phyloP scores from a whole-genome alignment of 2,113 vertebrate species.

The Xenopus borealis region DNA sequence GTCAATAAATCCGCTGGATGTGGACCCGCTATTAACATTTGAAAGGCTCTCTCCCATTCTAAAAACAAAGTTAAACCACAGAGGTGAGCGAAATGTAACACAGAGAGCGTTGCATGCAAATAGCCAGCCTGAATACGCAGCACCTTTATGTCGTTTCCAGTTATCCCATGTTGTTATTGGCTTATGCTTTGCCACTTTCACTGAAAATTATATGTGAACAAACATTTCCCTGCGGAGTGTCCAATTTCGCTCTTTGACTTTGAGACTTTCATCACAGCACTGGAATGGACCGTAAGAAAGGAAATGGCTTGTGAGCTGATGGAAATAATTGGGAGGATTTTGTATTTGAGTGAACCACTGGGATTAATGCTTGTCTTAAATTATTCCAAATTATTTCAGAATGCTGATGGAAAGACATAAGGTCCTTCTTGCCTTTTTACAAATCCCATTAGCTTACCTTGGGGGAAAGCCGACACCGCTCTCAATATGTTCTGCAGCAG shows the following conservation, averaged over 20 bases:
- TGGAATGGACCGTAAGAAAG: slow-evolving; percentile 3
- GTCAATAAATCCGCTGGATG: no score
- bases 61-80: no score
- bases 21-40: no score
- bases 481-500: neutral
- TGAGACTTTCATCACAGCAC: slow-evolving; percentile 20
- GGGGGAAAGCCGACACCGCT: slow-evolving; percentile 29
- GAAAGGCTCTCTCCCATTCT: no score
- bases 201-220: slow-evolving; percentile 33
- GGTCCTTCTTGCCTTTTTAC: neutral
- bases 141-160: slow-evolving; percentile 15
- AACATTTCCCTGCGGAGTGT: slow-evolving; percentile 11
- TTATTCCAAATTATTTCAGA: slow-evolving; percentile 21
- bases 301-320: slow-evolving; percentile 29
- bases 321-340: slow-evolving; percentile 14
- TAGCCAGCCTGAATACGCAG: neutral
- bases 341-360: slow-evolving; percentile 20
- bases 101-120: neutral
- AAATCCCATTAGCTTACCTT: slow-evolving; percentile 30
- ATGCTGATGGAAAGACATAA: slow-evolving; percentile 12
- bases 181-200: slow-evolving; percentile 24
- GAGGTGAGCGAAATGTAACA: no score
- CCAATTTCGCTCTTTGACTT: slow-evolving; percentile 20
- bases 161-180: slow-evolving; percentile 9
- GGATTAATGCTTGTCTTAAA: slow-evolving; percentile 26